Conservation (phyloP, 2,797 vertebrate species). For the Potorous gilbertii region DNA sequence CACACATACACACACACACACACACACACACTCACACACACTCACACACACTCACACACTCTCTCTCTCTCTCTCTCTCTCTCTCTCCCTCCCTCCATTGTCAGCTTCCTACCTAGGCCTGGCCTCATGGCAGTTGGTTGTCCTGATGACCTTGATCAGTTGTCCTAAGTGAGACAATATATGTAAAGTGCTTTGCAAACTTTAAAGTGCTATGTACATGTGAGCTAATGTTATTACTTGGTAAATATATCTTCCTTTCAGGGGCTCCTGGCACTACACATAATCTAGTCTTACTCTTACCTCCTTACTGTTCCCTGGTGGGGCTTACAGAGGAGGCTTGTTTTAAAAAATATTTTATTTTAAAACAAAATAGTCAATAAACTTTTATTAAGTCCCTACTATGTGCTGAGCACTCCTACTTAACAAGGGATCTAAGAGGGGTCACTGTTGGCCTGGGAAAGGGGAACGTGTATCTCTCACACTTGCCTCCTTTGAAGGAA, state of each 20-base stretch:
- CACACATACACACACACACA: too few relatives aligned
- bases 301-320: neutral
- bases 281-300: neutral
- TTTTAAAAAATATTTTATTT: too few relatives aligned
- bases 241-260: neutral
- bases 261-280: neutral
- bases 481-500: neutral
- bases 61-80: too few relatives aligned
- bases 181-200: neutral
- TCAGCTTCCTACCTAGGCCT: neutral
- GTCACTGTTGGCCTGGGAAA: neutral
- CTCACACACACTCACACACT: too few relatives aligned
- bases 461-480: neutral
- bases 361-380: neutral
- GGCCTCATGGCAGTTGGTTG: neutral
- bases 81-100: neutral
- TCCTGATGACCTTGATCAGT: neutral
- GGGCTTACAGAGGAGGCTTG: neutral
- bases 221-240: neutral
- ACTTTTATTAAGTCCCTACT: neutral
- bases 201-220: neutral
- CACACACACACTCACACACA: too few relatives aligned
- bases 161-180: neutral
- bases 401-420: neutral
- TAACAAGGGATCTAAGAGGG: neutral